Conservation (phyloP, 2,888 invertebrate genomes). For the Muscina levida region DNA sequence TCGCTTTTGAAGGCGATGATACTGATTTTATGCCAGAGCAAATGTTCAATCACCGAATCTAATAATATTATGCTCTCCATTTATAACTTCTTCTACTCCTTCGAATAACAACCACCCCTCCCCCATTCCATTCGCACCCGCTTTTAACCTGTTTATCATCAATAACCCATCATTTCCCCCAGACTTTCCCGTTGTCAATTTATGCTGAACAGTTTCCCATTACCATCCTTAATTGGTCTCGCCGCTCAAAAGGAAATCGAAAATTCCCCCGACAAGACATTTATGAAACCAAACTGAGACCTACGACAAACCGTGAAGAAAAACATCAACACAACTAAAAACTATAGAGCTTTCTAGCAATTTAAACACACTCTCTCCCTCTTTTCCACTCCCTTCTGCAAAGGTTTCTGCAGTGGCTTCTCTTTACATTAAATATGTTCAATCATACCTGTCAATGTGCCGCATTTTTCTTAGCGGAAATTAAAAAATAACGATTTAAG, state of each 20-base stretch:
- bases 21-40: too few species aligned
- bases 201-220: constrained; percentile 37
- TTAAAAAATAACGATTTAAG: constrained; percentile 58
- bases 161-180: constrained; percentile 8
- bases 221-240: constrained; percentile 56
- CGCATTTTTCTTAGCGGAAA: constrained; percentile 53
- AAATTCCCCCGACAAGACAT: constrained; percentile 41
- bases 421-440: constrained; percentile 40
- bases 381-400: too few species aligned
- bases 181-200: neutral
- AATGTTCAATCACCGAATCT: too few species aligned
- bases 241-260: constrained; percentile 54
- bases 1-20: too few species aligned
- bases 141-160: neutral
- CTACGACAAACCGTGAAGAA: constrained; percentile 1
- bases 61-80: too few species aligned
- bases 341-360: constrained; percentile 22
- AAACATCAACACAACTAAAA: neutral
- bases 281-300: neutral
- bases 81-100: too few species aligned
- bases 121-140: too few species aligned
- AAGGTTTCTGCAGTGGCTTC: neutral
- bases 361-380: neutral
- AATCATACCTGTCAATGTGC: constrained; percentile 61
- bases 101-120: too few species aligned